Evolutionary conservation across 2,113 vertebrate species (phyloP).

Genomic region (Prionailurus bengalensis): DNA sequence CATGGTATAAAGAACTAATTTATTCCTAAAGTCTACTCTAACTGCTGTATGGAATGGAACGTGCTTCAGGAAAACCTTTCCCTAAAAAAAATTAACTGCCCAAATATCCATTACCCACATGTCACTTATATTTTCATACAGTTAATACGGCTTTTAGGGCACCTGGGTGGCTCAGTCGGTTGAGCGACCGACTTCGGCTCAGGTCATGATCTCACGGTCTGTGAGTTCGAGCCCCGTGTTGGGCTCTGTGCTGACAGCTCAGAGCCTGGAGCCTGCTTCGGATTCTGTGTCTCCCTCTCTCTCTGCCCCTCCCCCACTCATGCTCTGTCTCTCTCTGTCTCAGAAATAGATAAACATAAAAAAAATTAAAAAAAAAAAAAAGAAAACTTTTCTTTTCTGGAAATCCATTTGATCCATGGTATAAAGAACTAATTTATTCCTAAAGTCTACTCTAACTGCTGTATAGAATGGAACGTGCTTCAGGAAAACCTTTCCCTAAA

Average conservation of each 20-base stretch:
- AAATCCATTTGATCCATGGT: neutral
- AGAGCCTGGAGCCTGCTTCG: too few relatives aligned
- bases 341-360: too few relatives aligned
- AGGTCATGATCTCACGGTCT: too few relatives aligned
- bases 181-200: too few relatives aligned
- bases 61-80: neutral
- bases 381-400: neutral
- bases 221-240: too few relatives aligned
- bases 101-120: neutral
- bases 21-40: neutral
- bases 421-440: neutral
- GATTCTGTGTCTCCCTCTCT: too few relatives aligned
- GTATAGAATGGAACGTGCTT: accelerated
- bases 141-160: neutral
- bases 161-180: too few relatives aligned
- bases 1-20: neutral
- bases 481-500: too few relatives aligned
- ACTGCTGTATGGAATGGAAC: accelerated
- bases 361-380: too few relatives aligned
- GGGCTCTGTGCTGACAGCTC: too few relatives aligned
- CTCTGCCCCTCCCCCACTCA: too few relatives aligned
- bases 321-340: too few relatives aligned
- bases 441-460: neutral
- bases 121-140: conserved; percentile 10
- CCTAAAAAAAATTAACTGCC: neutral